Percentiles rank a stretch among this genome's conserved stretches.
Conservation (phyloP, 2,113 vertebrate genomes). For the Hystrix brachyura region DNA sequence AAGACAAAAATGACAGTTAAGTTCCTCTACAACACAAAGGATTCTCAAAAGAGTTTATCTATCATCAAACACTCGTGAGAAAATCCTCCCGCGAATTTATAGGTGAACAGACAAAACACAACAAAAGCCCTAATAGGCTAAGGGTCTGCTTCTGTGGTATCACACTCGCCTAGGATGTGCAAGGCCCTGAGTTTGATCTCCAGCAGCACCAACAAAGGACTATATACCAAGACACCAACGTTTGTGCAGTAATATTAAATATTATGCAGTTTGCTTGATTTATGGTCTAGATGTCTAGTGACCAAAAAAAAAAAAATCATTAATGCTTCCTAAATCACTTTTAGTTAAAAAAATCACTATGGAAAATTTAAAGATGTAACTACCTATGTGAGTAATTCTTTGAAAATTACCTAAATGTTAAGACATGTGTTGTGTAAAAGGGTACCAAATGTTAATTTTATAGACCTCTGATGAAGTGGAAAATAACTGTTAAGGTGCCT, state of each 20-base stretch:
- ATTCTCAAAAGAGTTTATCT: neutral
- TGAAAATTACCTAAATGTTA: neutral
- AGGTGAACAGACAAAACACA: neutral
- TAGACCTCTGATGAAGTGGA: neutral
- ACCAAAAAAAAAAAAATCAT: neutral
- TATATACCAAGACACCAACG: neutral
- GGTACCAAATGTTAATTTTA: neutral
- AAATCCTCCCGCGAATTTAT: neutral
- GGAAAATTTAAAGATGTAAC: neutral
- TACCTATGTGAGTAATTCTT: neutral
- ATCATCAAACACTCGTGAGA: neutral
- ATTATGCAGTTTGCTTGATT: neutral
- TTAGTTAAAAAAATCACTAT: neutral
- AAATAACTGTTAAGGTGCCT: neutral
- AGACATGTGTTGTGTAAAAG: neutral
- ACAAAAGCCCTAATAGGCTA: neutral
- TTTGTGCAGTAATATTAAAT: neutral
- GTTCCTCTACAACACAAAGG: neutral
- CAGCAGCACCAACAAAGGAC: neutral
- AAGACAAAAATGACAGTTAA: neutral
- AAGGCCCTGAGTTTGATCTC: neutral
- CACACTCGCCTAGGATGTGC: neutral
- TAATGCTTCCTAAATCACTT: neutral
- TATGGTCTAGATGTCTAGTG: neutral
- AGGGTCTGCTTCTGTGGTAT: neutral